Evolutionary conservation across 2,113 vertebrate species (phyloP).

Genomic region (Silurus meridionalis): DNA sequence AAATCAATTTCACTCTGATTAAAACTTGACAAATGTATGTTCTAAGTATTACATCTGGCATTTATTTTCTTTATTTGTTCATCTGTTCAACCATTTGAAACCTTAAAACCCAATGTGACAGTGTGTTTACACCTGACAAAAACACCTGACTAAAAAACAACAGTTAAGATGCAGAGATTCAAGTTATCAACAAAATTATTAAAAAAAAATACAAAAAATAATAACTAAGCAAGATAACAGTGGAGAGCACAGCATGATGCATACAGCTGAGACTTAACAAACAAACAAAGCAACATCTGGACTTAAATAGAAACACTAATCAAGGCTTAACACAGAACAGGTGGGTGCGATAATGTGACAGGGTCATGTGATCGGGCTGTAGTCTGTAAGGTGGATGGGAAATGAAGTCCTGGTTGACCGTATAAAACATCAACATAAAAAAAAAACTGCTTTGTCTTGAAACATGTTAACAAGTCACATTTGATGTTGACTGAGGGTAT

Average conservation of each 20-base stretch:
- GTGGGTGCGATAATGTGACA: not conserved
- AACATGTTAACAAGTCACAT: not conserved
- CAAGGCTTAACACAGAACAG: not conserved
- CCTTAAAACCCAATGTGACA: not conserved
- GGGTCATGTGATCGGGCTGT: not conserved
- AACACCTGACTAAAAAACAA: not conserved
- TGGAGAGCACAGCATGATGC: not conserved
- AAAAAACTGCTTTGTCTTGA: no score
- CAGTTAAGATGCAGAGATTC: not conserved
- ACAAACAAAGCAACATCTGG: not conserved
- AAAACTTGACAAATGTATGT: not conserved
- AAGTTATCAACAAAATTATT: no score
- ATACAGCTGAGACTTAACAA: not conserved
- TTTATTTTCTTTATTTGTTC: not conserved
- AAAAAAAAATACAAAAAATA: no score
- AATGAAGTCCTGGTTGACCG: not conserved
- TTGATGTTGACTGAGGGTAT: not conserved
- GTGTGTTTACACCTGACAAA: not conserved
- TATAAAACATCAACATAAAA: not conserved
- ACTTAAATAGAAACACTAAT: not conserved
- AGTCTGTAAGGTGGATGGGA: not conserved
- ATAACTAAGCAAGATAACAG: no score
- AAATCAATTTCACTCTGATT: not conserved
- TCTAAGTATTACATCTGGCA: not conserved
- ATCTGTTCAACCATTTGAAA: not conserved